Evolutionary conservation across 2,888 invertebrate species (phyloP).

Genomic region (Acholoe squamosa): DNA sequence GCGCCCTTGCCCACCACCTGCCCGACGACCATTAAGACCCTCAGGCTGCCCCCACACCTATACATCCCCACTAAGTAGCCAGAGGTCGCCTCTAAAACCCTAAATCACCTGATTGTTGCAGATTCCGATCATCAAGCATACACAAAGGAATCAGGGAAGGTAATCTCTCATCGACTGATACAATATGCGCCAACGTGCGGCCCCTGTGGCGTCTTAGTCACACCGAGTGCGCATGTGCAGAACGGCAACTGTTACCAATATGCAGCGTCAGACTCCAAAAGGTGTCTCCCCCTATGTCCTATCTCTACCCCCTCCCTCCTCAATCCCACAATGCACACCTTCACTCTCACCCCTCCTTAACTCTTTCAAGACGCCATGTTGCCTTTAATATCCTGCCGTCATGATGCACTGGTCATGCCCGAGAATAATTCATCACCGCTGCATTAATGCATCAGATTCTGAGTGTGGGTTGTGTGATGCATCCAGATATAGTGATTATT

Average conservation of each 20-base stretch:
- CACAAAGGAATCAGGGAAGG: not conserved
- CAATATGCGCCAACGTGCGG: not conserved
- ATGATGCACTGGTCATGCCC: too few relatives aligned
- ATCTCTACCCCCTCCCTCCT: too few relatives aligned
- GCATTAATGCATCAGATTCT: too few relatives aligned
- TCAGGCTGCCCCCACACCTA: not conserved
- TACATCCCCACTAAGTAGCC: not conserved
- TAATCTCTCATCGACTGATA: not conserved
- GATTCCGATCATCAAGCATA: slow-evolving; percentile 35
- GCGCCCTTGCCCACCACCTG: slow-evolving; percentile 20
- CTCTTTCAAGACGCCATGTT: too few relatives aligned
- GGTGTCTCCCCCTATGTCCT: too few relatives aligned
- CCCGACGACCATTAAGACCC: not conserved
- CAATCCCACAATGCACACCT: too few relatives aligned
- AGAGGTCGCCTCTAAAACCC: slow-evolving; percentile 8
- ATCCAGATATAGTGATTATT: too few relatives aligned
- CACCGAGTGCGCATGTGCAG: not conserved
- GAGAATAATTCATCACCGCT: too few relatives aligned
- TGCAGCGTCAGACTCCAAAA: too few relatives aligned
- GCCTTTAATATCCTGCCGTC: too few relatives aligned
- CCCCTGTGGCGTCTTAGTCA: slow-evolving; percentile 20
- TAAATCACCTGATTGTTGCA: slow-evolving; percentile 47
- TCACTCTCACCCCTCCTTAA: too few relatives aligned
- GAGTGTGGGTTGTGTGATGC: too few relatives aligned
- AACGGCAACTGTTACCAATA: slow-evolving; percentile 8